Percentiles rank a stretch among this genome's conserved stretches.
Conservation (phyloP, 2,113 vertebrate genomes). For the Chaetura pelagica region DNA sequence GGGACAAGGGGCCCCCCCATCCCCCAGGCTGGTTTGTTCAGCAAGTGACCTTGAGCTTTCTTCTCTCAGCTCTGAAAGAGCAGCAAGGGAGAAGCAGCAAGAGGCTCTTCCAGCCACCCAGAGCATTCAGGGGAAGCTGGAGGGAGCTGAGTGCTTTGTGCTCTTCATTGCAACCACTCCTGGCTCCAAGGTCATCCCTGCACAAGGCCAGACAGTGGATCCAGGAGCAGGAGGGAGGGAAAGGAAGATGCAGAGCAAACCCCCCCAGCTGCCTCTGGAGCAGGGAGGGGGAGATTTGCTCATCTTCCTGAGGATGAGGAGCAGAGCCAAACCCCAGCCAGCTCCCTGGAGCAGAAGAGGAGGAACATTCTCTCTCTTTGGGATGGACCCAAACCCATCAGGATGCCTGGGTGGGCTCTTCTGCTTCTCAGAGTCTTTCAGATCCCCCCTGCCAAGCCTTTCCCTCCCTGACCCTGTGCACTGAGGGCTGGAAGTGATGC, state of each 20-base stretch:
- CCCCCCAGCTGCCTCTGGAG: neutral
- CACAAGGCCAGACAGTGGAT: rapidly evolving
- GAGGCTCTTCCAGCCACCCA: neutral
- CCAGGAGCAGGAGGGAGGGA: rapidly evolving
- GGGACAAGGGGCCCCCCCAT: neutral
- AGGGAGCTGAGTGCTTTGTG: neutral
- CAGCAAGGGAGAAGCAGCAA: neutral
- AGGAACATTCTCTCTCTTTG: too few relatives aligned
- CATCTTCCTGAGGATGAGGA: neutral
- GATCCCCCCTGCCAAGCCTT: neutral
- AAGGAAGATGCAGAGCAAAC: neutral
- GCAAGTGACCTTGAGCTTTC: slow-evolving; percentile 37
- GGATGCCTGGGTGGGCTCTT: neutral
- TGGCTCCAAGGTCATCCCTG: neutral
- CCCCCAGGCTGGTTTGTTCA: neutral
- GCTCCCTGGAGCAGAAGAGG: neutral
- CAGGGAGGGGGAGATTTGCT: neutral
- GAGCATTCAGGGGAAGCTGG: neutral
- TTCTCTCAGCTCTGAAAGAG: neutral
- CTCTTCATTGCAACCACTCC: neutral
- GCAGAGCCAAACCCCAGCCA: neutral
- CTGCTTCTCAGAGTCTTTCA: neutral
- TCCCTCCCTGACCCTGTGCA: neutral
- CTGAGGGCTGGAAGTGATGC: rapidly evolving
- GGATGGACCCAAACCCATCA: neutral